Percentiles rank a stretch among this genome's conserved stretches.
These are phyloP conservation scores for Epicauta chinensis DNA, from an alignment of 1,140 invertebrate species.

Conservation along the genomic window DNA sequence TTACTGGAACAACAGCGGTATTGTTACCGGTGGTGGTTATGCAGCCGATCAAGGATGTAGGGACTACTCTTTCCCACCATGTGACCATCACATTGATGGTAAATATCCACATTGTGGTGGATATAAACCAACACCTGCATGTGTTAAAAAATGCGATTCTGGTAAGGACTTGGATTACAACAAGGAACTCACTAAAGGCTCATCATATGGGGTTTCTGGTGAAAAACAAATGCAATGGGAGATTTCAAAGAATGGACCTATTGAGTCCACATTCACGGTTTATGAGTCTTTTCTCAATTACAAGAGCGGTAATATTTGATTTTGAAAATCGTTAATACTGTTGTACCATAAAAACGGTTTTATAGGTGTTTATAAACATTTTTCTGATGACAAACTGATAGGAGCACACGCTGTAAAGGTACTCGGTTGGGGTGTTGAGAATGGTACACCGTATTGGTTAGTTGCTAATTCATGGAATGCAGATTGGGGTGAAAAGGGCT, in stretches of 20 bases:
- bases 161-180: slow-evolving; percentile 49
- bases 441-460: no score
- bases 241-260: slow-evolving; percentile 22
- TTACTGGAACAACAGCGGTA: slow-evolving; percentile 43
- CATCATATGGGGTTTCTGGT: neutral
- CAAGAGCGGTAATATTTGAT: no score
- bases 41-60: slow-evolving; percentile 25
- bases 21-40: slow-evolving; percentile 10
- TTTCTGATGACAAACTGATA: no score
- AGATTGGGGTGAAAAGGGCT: no score
- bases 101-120: slow-evolving; percentile 22
- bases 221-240: slow-evolving; percentile 22
- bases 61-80: slow-evolving; percentile 55
- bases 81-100: slow-evolving; percentile 55
- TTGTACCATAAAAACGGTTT: no score
- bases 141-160: slow-evolving; percentile 48
- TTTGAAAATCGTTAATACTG: no score
- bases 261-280: slow-evolving; percentile 4
- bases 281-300: slow-evolving; percentile 10
- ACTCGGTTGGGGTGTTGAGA: no score
- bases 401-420: no score
- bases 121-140: slow-evolving; percentile 50
- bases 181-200: slow-evolving; percentile 44
- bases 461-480: no score
- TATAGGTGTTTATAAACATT: no score